Evolutionary conservation across 2,797 vertebrate species (phyloP), one percentile per base, ranked within the genome.

Genomic region (Paedocypris micromegethes): DNA sequence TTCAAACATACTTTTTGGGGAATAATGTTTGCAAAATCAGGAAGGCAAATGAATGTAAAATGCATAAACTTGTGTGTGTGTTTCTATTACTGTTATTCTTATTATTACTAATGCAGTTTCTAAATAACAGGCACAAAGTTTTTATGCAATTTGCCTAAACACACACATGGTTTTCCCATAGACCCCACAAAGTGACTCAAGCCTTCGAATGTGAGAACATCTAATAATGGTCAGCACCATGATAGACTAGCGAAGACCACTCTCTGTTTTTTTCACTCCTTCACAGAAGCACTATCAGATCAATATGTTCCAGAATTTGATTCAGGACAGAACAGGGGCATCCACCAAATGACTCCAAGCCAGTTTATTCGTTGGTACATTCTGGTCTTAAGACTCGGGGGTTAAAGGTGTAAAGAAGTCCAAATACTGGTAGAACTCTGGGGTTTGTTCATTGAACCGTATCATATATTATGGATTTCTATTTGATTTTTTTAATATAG

Each of bases 371-470:
- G 9, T 37, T 40, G 51, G 45, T 41, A 41, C 56, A 45, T 45
- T 51, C 39, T 58, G 56, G 60, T 64, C 50, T 39, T 62, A 57
- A 49, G 53, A 49, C 60, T 64, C 46, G 0, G 37, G 42, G 61
- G 60, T 58, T 23, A 40, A 59, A 64, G 61, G 50, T 58, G 58
- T n/a, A 54, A 61, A 69, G 61, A 54, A 48, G 41, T 59, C 61
- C 46, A 50, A 7, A 48, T 59, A 9, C 38, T 65, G 66, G 66
- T 43, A 64, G 23, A 23, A 23, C 23, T 23, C 23, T 23, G 23
- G 39, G 53, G 9, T 67, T 51, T 56, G 38, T 62, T 54, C 53
- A 73, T 39, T 9, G 55, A 58, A 58, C 3, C 5, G 59, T 42
- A n/a, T 47, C 48, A 6, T 65, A 59, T 42, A 23, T 23, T 23